Base-by-base conservation (phyloP, 1,140 invertebrate genomes). In the Trachymyrmex cornetzi region DNA sequence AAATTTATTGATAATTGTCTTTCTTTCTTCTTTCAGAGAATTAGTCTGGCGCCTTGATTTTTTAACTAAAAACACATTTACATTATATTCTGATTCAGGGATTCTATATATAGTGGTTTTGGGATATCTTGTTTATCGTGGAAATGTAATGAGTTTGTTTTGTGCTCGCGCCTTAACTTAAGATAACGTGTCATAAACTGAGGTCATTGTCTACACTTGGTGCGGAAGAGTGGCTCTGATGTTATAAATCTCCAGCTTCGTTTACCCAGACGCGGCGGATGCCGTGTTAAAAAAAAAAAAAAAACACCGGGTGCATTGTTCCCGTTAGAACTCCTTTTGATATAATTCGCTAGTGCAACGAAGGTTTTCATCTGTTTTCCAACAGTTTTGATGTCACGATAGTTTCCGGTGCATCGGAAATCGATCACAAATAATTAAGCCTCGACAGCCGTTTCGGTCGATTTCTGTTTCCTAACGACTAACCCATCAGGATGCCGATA, bases 371-470 rank as follows among this genome's bases (percentile, higher is more conserved):
- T 69, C 19, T 19, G n/a, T 69, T 53, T 80, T 67, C n/a, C 48
- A 50, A 4, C 27, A 12, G 14, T 14, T 34, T 4, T 0, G 77
- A 79, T 30, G 19, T 80, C 44, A 30, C 44, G 6, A 48, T 24
- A 27, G 24, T 80, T 34, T 64, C 48, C 27, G 30, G 19, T 14
- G 12, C 14, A 74, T 84, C 38, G 69, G 9, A 75, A 75, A 84
- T 84, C 80, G 80, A 84, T 84, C 5, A 24, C 55, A 48, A 61
- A 84, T 84, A 84, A 84, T 84, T 84, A 84, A 74, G 38, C 27
- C 55, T 69, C 50, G 22, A 53, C 48, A 61, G 63, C 63, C 77
- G 48, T 30, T 22, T 22, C 55, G 55, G 38, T 44, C 55, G 80
- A 75, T 84, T 82, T 82, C 66, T 74, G 80, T 57, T 82, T 74